A percentile compares a stretch with the other conserved stretches of the same genome.
These are phyloP conservation scores for Liopterus haemorrhoidalis DNA, from an alignment of 2,888 invertebrate genomes.

Conservation along the genomic window DNA sequence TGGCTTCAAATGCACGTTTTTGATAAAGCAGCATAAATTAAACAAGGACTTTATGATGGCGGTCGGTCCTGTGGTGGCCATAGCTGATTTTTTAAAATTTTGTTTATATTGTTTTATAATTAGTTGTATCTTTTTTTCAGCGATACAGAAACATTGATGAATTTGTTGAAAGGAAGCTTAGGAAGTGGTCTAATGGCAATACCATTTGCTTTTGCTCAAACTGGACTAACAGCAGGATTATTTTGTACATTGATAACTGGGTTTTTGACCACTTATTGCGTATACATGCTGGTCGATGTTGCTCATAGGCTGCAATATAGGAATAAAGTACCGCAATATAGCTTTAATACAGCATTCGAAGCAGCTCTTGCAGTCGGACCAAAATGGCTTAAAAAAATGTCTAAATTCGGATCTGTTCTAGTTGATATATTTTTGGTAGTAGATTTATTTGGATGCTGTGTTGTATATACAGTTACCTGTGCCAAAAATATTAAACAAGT, in stretches of 20 bases:
- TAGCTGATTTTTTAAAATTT: too few relatives aligned
- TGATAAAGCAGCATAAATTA: too few relatives aligned
- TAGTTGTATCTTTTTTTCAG: too few relatives aligned
- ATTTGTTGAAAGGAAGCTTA: conserved; percentile 85
- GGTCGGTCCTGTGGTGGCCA: too few relatives aligned
- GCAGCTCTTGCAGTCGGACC: conserved; percentile 81
- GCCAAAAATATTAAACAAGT: conserved; percentile 79
- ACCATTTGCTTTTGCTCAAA: conserved; percentile 79
- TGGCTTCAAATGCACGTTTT: too few relatives aligned
- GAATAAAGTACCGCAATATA: conserved; percentile 72
- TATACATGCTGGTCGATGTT: conserved; percentile 85
- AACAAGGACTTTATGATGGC: too few relatives aligned
- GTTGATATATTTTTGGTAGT: conserved; percentile 79
- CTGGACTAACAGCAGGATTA: conserved; percentile 85
- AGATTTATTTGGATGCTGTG: conserved; percentile 95
- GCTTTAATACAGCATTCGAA: conserved; percentile 88
- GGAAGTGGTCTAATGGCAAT: conserved; percentile 93
- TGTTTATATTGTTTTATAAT: too few relatives aligned
- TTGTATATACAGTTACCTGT: conserved; percentile 94
- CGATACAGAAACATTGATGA: conserved; percentile 79
- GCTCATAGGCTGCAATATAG: conserved; percentile 73
- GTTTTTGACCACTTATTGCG: conserved; percentile 88
- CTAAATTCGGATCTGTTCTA: conserved; percentile 64
- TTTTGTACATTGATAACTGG: conserved; percentile 81
- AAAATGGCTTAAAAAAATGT: conserved; percentile 63